Percentiles rank a stretch among this genome's conserved stretches.
phyloP scores from a whole-genome alignment of 1,140 invertebrate species.

The Phortica variegata region DNA sequence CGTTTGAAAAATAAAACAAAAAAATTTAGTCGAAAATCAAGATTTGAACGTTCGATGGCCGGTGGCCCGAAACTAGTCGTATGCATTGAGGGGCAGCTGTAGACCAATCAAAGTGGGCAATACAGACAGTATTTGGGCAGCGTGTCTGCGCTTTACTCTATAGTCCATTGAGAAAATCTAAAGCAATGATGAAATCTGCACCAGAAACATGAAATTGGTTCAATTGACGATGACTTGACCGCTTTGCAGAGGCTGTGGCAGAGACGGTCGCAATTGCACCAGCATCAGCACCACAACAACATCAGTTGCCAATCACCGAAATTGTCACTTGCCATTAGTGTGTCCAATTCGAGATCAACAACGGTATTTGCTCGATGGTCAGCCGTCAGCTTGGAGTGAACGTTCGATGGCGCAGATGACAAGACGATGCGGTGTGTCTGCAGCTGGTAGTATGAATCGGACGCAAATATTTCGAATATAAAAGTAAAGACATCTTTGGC shows the following conservation, averaged over 20 bases:
- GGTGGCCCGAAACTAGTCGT: neutral
- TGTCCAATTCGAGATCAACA: slow-evolving; percentile 14
- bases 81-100: too few species aligned
- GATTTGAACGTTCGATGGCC: neutral
- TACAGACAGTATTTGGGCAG: too few species aligned
- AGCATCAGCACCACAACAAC: too few species aligned
- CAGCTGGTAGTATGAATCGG: neutral
- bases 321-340: slow-evolving; percentile 40
- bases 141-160: neutral
- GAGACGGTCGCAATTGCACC: too few species aligned
- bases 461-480: slow-evolving; percentile 32
- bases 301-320: slow-evolving; percentile 16
- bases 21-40: too few species aligned
- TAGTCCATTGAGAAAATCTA: slow-evolving; percentile 44
- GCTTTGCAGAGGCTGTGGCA: too few species aligned
- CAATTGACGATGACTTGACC: too few species aligned
- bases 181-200: slow-evolving; percentile 39
- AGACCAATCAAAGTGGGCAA: too few species aligned
- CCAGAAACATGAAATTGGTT: slow-evolving; percentile 38
- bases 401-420: too few species aligned
- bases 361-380: slow-evolving; percentile 4
- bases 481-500: slow-evolving; percentile 39
- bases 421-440: slow-evolving; percentile 1
- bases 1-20: too few species aligned
- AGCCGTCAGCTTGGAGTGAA: too few species aligned